phyloP scores from a whole-genome alignment of 2,113 vertebrate species.

The Speoplatyrhinus poulsoni region DNA sequence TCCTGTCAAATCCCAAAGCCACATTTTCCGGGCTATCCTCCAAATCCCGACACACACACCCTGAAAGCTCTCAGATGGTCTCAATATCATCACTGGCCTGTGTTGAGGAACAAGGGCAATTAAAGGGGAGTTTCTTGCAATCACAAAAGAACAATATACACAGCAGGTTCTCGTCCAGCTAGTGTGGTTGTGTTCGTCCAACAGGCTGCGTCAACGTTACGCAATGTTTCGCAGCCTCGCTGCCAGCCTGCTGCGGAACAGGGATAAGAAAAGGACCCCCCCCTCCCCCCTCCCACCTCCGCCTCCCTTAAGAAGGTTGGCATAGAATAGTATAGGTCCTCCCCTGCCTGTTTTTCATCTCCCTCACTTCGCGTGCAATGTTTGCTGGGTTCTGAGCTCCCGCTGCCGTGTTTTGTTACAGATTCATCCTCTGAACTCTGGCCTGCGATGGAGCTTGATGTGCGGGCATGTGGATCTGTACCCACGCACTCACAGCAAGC shows the following conservation, averaged over 20 bases:
- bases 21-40: constrained; percentile 52
- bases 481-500: constrained; percentile 49
- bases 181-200: constrained; percentile 27
- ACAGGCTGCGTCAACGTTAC: constrained; percentile 34
- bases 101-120: constrained; percentile 53
- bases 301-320: constrained; percentile 29
- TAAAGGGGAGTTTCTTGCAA: constrained; percentile 61
- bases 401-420: constrained; percentile 31
- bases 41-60: constrained; percentile 26
- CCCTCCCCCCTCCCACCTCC: neutral
- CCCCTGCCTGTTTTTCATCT: constrained; percentile 36
- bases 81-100: constrained; percentile 51
- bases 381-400: constrained; percentile 33
- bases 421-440: constrained; percentile 56
- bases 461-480: constrained; percentile 47
- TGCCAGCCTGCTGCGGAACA: constrained; percentile 37
- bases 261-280: constrained; percentile 11
- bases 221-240: constrained; percentile 36
- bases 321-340: constrained; percentile 21
- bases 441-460: constrained; percentile 55
- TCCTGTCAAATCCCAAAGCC: constrained; percentile 38
- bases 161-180: constrained; percentile 41
- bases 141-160: constrained; percentile 64
- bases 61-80: constrained; percentile 62
- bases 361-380: constrained; percentile 37